Evolutionary conservation across 2,113 vertebrate species (phyloP), one percentile per base, ranked within the genome.

Genomic region (Athene noctua): DNA sequence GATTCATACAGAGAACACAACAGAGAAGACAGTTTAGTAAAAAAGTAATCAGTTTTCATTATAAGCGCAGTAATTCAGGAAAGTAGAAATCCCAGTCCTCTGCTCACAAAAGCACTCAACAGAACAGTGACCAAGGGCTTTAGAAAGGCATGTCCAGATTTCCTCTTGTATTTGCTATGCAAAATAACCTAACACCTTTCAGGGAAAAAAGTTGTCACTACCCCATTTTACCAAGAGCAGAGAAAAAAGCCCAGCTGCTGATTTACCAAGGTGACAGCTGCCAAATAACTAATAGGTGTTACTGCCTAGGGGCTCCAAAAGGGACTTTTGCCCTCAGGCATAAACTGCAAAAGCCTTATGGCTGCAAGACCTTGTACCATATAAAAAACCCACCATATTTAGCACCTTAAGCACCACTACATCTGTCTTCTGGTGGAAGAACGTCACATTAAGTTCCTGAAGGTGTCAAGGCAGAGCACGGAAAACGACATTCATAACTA

Each of bases 121-220:
- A 14, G 19, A 55, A 9, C 19, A 13, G 30, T 0, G 1, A 29
- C 27, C 2, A 8, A 61, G 15, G 2, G 47, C 40, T 70, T 67
- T 2, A 34, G 30, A 82, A 68, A 91, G 54, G 15, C 62, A 47
- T 0, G 0, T 5, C 9, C 27, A 67, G 27, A 29, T 14, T 30
- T 25, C 75, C 58, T 83, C 42, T 23, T 6, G 6, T 34, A 19
- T 13, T 83, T 27, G 1, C 36, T 2, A 9, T 20, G 30, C 32
- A 49, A 79, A 84, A 16, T 8, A 81, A 55, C 63, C 73, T 8
- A 25, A 11, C 3, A 4, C 21, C 68, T 58, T 62, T 49, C 92
- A 70, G 42, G 66, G 38, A 38, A 61, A 22, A 38, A 42, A 25
- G 36, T 23, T 54, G 27, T 17, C 72, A 57, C 49, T 27, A 21